Base-by-base conservation (phyloP, 2,888 invertebrate species). In the Barypeithes pellucidus region DNA sequence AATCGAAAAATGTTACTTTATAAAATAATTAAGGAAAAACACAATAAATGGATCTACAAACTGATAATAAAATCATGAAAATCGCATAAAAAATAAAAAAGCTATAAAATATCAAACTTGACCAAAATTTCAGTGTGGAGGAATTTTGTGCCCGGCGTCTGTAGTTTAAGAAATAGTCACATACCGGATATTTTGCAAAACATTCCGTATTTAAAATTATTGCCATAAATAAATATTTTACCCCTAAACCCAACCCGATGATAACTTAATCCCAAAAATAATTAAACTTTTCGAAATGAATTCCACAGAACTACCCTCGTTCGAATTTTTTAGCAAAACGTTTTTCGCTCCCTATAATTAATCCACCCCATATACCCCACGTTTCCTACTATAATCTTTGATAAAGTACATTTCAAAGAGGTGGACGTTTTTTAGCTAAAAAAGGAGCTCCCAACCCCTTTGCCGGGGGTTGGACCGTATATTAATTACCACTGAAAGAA, bases 381-480 rank as follows among this genome's bases (percentile, higher is more conserved):
- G 33, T 16, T 50, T 57, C 54, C 54, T 33, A 33, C 54, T 57
- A 57, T 57, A 57, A 57, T 18, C 5, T 57, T 11, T 33, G 33
- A 29, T 14, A 33, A 57, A 57, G 54, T 57, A 33, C 33, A 57
- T 57, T 33, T 18, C 5, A 61, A 41, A 61, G 39, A 45, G 61
- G 61, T 61, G 61, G 61, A 61, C 61, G 61, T 61, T 61, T 29
- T n/a, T 61, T 16, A 3, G n/a, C 12, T 7, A 7, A 43, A 60
- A 41, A 41, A 45, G 29, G 43, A 14, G 14, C 20, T 22, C 22
- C 29, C 45, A 24, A 45, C 41, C 41, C 43, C 43, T 20, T 18
- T 5, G 12, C 24, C 0, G 12, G 60, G 61, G 61, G 61, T 45
- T 22, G 41, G 14, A 61, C 14, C 12, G 9, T 9, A 29, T 45